Percentiles rank a stretch among this genome's conserved stretches.
Evolutionary conservation across 2,797 vertebrate genomes (phyloP).

Genomic region (Amblyraja radiata): DNA sequence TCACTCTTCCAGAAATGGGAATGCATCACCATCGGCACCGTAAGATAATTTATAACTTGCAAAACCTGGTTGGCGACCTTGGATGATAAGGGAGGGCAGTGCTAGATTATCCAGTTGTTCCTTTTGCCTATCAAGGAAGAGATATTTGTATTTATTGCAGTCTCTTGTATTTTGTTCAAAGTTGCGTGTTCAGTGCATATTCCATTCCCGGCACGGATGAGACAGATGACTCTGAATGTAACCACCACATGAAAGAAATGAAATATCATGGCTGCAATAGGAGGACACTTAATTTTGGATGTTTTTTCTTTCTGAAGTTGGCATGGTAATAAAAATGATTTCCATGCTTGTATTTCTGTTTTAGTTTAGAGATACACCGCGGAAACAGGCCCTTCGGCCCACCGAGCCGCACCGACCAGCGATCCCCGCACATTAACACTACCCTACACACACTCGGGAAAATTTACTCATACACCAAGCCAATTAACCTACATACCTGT

Average conservation of each 20-base stretch:
- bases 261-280: not conserved
- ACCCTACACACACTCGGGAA: no score
- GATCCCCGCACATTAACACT: no score
- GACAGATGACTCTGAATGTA: not conserved
- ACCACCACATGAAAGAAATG: not conserved
- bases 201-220: not conserved
- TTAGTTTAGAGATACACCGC: no score
- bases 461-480: no score
- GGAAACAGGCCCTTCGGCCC: no score
- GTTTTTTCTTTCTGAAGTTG: not conserved
- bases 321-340: not conserved
- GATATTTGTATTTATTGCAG: not conserved
- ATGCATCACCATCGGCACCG: not conserved
- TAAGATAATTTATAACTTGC: not conserved
- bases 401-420: no score
- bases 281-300: not conserved
- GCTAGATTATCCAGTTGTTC: not conserved
- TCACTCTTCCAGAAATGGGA: no score
- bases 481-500: no score
- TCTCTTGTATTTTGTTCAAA: not conserved
- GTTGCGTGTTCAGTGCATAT: not conserved
- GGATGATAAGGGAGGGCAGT: no score
- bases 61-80: not conserved
- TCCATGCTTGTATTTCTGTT: not conserved
- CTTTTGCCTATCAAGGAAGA: not conserved